phyloP scores from a whole-genome alignment of 1,140 invertebrate genomes.

The Drosophila littoralis region DNA sequence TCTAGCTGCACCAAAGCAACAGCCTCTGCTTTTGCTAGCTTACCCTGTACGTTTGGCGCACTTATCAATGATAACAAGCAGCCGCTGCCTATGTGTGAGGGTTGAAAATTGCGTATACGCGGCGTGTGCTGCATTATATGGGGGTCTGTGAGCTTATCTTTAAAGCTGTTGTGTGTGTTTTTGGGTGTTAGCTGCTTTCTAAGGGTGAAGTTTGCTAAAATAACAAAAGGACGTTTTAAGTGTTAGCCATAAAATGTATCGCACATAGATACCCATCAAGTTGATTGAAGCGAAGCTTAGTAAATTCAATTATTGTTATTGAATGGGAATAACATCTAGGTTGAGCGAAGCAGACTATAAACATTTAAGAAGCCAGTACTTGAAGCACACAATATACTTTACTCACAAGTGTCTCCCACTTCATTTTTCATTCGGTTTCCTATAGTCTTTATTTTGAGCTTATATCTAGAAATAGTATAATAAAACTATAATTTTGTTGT shows the following conservation, averaged over 20 bases:
- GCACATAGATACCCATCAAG: neutral
- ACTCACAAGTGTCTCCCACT: too few relatives aligned
- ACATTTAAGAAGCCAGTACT: too few relatives aligned
- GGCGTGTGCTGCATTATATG: slow-evolving; percentile 16
- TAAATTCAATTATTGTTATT: too few relatives aligned
- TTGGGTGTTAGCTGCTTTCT: neutral
- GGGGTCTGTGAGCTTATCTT: slow-evolving; percentile 40
- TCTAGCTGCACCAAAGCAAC: neutral
- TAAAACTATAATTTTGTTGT: too few relatives aligned
- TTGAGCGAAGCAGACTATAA: too few relatives aligned
- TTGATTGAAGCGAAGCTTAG: neutral
- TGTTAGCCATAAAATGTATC: neutral
- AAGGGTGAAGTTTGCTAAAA: neutral
- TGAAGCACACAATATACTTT: too few relatives aligned
- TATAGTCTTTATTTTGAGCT: too few relatives aligned
- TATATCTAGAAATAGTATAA: too few relatives aligned
- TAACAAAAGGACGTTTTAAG: neutral
- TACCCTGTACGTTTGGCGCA: slow-evolving; percentile 9
- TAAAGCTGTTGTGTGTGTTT: slow-evolving; percentile 33
- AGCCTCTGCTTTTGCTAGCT: neutral
- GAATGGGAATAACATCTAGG: too few relatives aligned
- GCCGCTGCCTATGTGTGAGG: slow-evolving; percentile 26
- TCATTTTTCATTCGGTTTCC: too few relatives aligned
- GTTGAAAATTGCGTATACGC: slow-evolving; percentile 75
- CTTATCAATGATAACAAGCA: slow-evolving; percentile 65